phyloP scores from a whole-genome alignment of 1,140 invertebrate species.

The Luehdorfia chinensis region DNA sequence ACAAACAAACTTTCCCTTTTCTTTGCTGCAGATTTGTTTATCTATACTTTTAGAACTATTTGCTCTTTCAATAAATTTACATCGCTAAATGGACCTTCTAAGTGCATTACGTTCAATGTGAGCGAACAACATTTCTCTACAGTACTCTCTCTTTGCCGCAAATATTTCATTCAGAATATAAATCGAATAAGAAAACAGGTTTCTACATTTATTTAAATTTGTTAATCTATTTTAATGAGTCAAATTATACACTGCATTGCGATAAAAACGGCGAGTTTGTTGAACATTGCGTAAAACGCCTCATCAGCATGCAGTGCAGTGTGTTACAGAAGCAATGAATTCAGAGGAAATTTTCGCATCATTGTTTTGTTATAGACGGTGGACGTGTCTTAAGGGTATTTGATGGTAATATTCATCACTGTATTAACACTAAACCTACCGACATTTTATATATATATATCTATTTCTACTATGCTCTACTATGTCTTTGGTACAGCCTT shows the following conservation, averaged over 20 bases:
- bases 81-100: background rate
- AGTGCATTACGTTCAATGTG: background rate
- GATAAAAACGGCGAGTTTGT: background rate
- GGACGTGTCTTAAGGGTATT: too few relatives aligned
- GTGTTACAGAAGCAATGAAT: slow-evolving; percentile 2
- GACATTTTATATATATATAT: too few relatives aligned
- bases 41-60: too few relatives aligned
- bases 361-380: too few relatives aligned
- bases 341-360: background rate
- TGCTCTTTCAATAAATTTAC: slow-evolving; percentile 5
- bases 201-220: slow-evolving; percentile 1
- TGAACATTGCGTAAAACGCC: slow-evolving; percentile 2
- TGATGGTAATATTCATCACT: too few relatives aligned
- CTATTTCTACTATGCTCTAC: too few relatives aligned
- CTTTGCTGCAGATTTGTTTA: background rate
- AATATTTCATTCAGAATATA: too few relatives aligned
- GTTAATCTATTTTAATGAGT: slow-evolving; percentile 9
- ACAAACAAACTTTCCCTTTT: slow-evolving; percentile 2
- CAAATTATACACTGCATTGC: slow-evolving; percentile 1
- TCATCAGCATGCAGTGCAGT: slow-evolving; percentile 2
- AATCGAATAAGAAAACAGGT: background rate
- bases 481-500: too few relatives aligned
- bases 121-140: background rate
- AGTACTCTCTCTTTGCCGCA: background rate
- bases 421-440: too few relatives aligned